A percentile compares a stretch with the other conserved stretches of the same genome.
Evolutionary conservation across 1,140 invertebrate genomes (phyloP).

Genomic region (Subanguina moxae): DNA sequence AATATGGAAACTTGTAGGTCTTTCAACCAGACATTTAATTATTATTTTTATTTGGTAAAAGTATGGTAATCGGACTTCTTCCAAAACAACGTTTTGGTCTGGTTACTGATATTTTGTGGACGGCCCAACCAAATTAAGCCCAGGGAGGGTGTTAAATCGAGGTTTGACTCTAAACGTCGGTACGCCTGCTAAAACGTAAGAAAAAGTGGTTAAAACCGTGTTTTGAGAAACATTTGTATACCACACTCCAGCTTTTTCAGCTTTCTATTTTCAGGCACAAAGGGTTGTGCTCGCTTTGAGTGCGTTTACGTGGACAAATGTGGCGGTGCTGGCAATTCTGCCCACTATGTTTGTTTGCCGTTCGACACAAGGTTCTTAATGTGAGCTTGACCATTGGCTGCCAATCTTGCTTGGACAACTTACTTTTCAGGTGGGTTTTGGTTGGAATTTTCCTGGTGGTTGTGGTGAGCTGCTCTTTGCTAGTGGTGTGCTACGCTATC

Average conservation of each 20-base stretch:
- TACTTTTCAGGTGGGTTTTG: slow-evolving; percentile 38
- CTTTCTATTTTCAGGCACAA: slow-evolving; percentile 18
- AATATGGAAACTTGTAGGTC: slow-evolving; percentile 37
- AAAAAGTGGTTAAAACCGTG: too few relatives aligned
- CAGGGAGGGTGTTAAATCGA: too few relatives aligned
- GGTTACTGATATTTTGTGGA: too few relatives aligned
- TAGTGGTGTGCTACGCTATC: slow-evolving; percentile 40
- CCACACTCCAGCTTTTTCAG: not conserved
- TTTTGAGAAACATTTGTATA: too few relatives aligned
- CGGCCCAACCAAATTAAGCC: too few relatives aligned
- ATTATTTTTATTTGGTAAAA: not conserved
- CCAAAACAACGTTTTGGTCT: not conserved
- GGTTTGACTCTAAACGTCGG: too few relatives aligned
- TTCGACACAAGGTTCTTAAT: slow-evolving; percentile 38
- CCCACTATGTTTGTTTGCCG: slow-evolving; percentile 40
- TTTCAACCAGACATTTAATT: not conserved
- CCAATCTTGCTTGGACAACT: not conserved
- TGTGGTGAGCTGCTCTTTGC: slow-evolving; percentile 36
- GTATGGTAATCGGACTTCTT: too few relatives aligned
- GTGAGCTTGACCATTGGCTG: slow-evolving; percentile 20
- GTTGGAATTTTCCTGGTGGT: slow-evolving; percentile 35
- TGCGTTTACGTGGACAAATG: slow-evolving; percentile 43
- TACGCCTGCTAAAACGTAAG: too few relatives aligned
- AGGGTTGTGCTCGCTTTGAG: slow-evolving; percentile 26
- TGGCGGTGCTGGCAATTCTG: slow-evolving; percentile 5